A percentile compares a stretch with the other conserved stretches of the same genome.
These are phyloP conservation scores for Scolopax mira DNA, from an alignment of 2,113 vertebrate genomes.

Conservation along the genomic window DNA sequence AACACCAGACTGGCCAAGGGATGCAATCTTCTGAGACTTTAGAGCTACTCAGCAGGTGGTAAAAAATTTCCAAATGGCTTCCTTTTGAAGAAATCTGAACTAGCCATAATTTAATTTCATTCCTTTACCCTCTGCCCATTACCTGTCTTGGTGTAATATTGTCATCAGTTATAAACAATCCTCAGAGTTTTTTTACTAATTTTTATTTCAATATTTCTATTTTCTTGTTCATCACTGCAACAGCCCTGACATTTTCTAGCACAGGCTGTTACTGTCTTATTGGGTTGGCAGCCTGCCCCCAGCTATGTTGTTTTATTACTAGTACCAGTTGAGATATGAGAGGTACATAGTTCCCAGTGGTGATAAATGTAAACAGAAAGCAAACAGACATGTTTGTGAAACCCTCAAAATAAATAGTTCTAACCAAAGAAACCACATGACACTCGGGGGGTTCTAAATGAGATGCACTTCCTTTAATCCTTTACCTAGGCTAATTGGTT, in stretches of 20 bases:
- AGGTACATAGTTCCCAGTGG: background rate
- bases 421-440: background rate
- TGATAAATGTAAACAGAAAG: background rate
- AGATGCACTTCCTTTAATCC: background rate
- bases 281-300: background rate
- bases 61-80: background rate
- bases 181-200: rapidly evolving
- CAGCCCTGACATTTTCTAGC: background rate
- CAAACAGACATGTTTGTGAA: background rate
- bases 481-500: background rate
- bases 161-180: background rate
- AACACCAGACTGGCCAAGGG: background rate
- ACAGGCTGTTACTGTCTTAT: background rate
- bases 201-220: background rate
- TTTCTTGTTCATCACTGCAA: background rate
- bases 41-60: background rate
- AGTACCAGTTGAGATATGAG: background rate
- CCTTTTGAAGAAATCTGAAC: background rate
- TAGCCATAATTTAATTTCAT: background rate
- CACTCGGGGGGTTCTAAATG: background rate
- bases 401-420: background rate
- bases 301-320: background rate
- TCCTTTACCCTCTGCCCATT: background rate
- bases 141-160: background rate
- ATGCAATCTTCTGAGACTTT: background rate